phyloP scores from a whole-genome alignment of 2,797 vertebrate species.

The Leucoraja ocellata region DNA sequence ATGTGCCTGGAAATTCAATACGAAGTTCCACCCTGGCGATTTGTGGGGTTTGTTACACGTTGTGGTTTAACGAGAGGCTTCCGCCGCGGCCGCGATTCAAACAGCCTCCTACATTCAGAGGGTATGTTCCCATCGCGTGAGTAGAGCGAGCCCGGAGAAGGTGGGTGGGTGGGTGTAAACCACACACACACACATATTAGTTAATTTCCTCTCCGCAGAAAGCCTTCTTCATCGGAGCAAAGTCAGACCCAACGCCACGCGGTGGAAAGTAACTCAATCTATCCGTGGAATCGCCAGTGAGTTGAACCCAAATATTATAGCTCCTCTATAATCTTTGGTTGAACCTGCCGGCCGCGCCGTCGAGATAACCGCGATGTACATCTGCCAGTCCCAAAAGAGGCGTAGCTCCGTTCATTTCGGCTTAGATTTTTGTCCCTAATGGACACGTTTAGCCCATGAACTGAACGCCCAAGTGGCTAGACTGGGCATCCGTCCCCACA shows the following conservation, averaged over 20 bases:
- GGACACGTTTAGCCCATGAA: constrained; percentile 23
- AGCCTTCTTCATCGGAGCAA: too few species aligned
- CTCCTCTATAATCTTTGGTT: too few species aligned
- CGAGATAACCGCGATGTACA: not conserved
- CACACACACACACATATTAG: not conserved
- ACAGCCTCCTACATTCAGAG: not conserved
- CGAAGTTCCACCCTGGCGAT: not conserved
- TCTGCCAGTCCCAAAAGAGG: not conserved
- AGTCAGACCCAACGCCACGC: not conserved
- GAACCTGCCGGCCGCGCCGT: not conserved
- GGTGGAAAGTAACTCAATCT: not conserved
- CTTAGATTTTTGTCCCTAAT: not conserved
- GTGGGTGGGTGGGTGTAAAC: not conserved
- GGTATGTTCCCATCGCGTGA: not conserved
- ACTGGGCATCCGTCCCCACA: not conserved
- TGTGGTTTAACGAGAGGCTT: not conserved
- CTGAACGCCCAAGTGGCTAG: not conserved
- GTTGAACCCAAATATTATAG: not conserved
- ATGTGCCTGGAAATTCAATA: not conserved
- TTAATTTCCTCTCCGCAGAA: not conserved
- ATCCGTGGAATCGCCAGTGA: not conserved
- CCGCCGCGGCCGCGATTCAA: not conserved
- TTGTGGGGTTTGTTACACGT: not conserved
- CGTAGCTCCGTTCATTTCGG: not conserved
- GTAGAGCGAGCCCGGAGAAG: not conserved